A percentile compares a stretch with the other conserved stretches of the same genome.
Evolutionary conservation across 1,140 invertebrate species (phyloP).

Genomic region (Anastrepha obliqua): DNA sequence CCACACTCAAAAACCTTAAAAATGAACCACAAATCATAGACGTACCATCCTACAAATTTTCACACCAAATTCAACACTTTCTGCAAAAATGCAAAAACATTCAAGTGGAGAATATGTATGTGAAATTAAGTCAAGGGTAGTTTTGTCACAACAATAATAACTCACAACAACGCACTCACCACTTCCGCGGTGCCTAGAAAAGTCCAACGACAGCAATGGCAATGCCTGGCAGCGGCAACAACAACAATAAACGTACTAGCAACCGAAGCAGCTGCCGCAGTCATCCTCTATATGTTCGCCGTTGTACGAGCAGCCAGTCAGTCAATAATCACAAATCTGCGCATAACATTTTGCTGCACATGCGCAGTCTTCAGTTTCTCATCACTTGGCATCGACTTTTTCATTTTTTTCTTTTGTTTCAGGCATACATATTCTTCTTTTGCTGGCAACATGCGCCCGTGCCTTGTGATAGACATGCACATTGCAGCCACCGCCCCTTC

Average conservation of each 20-base stretch:
- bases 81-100: slow-evolving; percentile 16
- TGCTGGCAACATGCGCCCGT: slow-evolving; percentile 33
- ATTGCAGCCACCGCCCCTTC: background rate
- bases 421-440: background rate
- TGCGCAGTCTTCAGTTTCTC: slow-evolving; percentile 25
- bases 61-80: background rate
- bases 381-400: background rate
- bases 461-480: background rate
- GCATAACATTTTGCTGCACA: slow-evolving; percentile 53
- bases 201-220: background rate
- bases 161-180: background rate
- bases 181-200: background rate
- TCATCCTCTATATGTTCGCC: background rate
- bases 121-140: slow-evolving; percentile 49
- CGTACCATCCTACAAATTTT: background rate
- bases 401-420: background rate
- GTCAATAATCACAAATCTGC: slow-evolving; percentile 45
- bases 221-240: background rate
- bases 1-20: background rate
- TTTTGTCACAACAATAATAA: slow-evolving; percentile 26
- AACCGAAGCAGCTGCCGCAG: background rate
- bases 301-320: slow-evolving; percentile 23
- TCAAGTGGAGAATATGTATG: background rate
- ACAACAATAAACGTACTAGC: background rate
- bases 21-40: background rate